Base-by-base conservation (phyloP, 2,113 vertebrate species). In the Urocynchramus pylzowi region DNA sequence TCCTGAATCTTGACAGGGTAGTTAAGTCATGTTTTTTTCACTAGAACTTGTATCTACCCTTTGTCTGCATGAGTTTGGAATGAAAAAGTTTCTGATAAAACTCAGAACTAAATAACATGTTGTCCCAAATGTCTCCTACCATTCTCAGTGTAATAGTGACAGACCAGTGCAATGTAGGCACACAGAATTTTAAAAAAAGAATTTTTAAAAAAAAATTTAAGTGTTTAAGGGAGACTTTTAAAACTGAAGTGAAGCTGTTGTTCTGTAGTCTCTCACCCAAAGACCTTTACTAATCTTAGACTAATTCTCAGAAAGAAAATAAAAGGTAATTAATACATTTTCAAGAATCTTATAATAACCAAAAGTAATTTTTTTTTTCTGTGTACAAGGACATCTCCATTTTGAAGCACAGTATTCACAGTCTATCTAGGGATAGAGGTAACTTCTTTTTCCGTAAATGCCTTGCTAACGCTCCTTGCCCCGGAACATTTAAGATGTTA, bases 121-220 rank as follows among this genome's bases (percentile, higher is more conserved):
- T 0, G 0, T 50, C 69, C 53, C 68, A 57, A 76, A 78, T 6
- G 4, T 0, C 0, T 84, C 59, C 74, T 47, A 27, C 20, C 80
- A 23, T 20, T 81, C 16, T 80, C 10, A 20, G 52, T 19, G 27
- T 30, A 28, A 4, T 16, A 21, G 41, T 44, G 65, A 49, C 28
- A 49, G 53, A 57, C 61, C 14, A 22, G 39, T 33, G 63, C 42
- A 74, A 20, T 13, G 14, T 17, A 42, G 19, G 11, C 33, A 31
- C 23, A 47, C 5, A 56, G 30, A 63, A 63, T 35, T 54, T n/a
- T n/a, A n/a, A 1, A 18, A 49, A 59, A 57, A 59, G n/a, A n/a
- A n/a, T n/a, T n/a, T n/a, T n/a, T n/a, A 10, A 54, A 39, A 45
- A 33, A 26, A 39, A 13, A 8, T 26, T 53, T 54, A 20, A 68